Conservation (phyloP, 2,797 vertebrate genomes). For the Gorsachius magnificus region DNA sequence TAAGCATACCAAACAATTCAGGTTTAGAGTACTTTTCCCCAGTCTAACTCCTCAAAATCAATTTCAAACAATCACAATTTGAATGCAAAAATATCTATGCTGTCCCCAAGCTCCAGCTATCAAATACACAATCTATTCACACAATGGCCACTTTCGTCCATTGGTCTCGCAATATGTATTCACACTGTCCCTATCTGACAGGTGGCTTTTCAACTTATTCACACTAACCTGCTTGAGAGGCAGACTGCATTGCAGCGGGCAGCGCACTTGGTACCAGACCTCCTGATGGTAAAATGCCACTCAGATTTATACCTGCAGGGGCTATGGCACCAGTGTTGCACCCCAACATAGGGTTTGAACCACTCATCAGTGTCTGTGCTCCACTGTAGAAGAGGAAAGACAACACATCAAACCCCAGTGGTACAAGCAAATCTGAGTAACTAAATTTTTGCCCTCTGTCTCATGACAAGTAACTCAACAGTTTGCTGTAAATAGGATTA, state of each 20-base stretch:
- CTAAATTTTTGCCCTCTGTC: background rate
- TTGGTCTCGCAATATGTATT: background rate
- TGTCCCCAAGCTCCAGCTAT: background rate
- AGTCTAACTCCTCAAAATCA: background rate
- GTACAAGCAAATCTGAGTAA: background rate
- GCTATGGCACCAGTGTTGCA: constrained; percentile 83
- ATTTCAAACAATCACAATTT: background rate
- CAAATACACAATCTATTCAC: background rate
- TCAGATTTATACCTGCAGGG: constrained; percentile 88
- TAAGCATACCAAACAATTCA: background rate
- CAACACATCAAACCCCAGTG: constrained; percentile 61
- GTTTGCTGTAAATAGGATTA: background rate
- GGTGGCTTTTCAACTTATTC: constrained; percentile 1
- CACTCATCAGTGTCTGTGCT: constrained; percentile 93
- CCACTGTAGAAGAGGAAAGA: constrained; percentile 83
- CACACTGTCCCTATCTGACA: background rate
- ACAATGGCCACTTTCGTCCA: background rate
- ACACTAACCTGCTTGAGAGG: constrained; percentile 89
- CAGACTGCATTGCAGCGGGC: constrained; percentile 87
- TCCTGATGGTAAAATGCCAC: constrained; percentile 91
- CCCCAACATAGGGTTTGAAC: constrained; percentile 91
- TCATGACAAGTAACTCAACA: background rate
- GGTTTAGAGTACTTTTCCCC: background rate
- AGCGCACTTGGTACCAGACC: constrained; percentile 85
- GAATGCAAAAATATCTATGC: background rate